Evolutionary conservation across 2,797 vertebrate species (phyloP), one percentile per base, ranked within the genome.

Genomic region (Liparis tanakae): DNA sequence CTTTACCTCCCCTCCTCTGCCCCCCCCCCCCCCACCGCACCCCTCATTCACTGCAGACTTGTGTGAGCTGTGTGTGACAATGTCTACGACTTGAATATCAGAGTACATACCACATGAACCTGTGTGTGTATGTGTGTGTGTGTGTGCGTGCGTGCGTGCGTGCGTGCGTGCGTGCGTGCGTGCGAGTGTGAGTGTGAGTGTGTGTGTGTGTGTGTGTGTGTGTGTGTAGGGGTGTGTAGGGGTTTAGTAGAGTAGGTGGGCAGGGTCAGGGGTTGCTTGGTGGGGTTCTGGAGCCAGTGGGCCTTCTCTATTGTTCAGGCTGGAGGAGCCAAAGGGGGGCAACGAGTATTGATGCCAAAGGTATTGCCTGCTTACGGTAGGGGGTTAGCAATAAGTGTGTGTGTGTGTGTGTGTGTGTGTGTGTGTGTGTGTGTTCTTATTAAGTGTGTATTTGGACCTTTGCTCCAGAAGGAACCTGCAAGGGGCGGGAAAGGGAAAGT

Each of bases 261-360:
- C 82, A 83, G 87, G 86, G 86, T 87, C 86, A 89, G 82, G 80
- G 88, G 87, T 87, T 79, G 80, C 90, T 79, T 90, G 59, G 89
- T 86, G 88, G 91, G 92, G 90, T 91, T 91, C 91, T 91, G 92
- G 90, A 90, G 90, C 90, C 92, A 85, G 81, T 85, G 83, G 87
- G 81, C 83, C 84, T 83, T 89, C 77, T 79, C 86, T 73, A 89
- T 94, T 94, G 91, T 92, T 89, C 87, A 83, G 59, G 61, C 64
- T 72, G 50, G 70, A 87, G 84, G 85, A 86, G 72, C 82, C 66
- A 67, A 78, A 74, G 79, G 80, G 88, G 78, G 85, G 74, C 77
- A 83, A 74, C 12, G 14, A 87, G 87, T 88, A 87, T 87, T 91
- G 88, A 89, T 88, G 88, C 85, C 34, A 5, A 90, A 87, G 86